Evolutionary conservation across 2,888 invertebrate species (phyloP).

Genomic region (Nomada ferruginata): DNA sequence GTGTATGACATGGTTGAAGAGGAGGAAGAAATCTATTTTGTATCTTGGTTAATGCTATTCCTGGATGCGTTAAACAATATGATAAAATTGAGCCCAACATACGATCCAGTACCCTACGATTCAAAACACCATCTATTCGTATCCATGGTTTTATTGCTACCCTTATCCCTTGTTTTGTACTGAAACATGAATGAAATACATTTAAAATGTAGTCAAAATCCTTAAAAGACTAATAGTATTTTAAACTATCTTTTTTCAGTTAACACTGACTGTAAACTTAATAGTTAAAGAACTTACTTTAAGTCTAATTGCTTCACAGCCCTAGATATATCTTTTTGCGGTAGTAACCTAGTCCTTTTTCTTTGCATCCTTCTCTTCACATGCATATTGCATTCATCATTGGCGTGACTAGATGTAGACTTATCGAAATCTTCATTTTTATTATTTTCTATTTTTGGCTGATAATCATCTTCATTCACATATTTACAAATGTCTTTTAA

Average conservation of each 20-base stretch:
- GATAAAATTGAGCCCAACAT: constrained; percentile 89
- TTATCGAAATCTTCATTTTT: constrained; percentile 35
- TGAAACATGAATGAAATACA: constrained; percentile 60
- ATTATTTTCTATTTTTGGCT: neutral
- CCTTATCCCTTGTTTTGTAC: constrained; percentile 79
- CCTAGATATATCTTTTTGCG: constrained; percentile 77
- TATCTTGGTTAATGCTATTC: constrained; percentile 85
- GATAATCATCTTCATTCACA: neutral
- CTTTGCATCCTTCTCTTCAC: constrained; percentile 69
- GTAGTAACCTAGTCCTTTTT: constrained; percentile 75
- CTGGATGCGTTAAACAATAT: constrained; percentile 88
- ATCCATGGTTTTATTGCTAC: constrained; percentile 89
- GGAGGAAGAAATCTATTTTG: constrained; percentile 87
- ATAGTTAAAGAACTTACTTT: constrained; percentile 68
- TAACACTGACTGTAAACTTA: constrained; percentile 1
- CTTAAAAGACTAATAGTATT: neutral
- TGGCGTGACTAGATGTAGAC: constrained; percentile 47
- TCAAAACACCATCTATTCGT: constrained; percentile 89
- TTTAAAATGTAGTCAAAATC: neutral
- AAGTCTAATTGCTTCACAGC: constrained; percentile 78
- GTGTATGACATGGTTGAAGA: constrained; percentile 88
- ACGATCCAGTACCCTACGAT: constrained; percentile 88
- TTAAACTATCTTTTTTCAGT: neutral
- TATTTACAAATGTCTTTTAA: neutral
- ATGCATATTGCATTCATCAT: constrained; percentile 33